Percentiles rank a stretch among this genome's conserved stretches.
phyloP scores from a whole-genome alignment of 2,113 vertebrate species.

The Xiphorhynchus elegans region DNA sequence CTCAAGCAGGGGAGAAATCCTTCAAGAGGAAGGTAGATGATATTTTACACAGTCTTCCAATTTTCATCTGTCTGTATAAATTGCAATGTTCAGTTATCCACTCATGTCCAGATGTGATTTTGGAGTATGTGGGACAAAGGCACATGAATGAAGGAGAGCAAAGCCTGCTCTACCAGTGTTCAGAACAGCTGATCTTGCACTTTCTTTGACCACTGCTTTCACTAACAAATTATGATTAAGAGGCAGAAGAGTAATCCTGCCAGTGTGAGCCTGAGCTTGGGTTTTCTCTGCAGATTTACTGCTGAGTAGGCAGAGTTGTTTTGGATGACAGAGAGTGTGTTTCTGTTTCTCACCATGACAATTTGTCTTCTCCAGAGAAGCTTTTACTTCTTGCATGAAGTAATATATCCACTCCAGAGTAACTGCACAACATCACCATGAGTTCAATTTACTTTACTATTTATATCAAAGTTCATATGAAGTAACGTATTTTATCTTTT shows the following conservation, averaged over 20 bases:
- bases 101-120: not conserved
- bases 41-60: not conserved
- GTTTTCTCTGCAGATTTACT: not conserved
- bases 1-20: not conserved
- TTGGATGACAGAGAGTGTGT: not conserved
- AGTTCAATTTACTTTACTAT: not conserved
- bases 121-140: not conserved
- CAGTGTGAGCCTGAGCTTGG: not conserved
- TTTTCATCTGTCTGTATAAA: not conserved
- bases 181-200: constrained; percentile 14
- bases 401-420: not conserved
- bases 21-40: not conserved
- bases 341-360: not conserved
- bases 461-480: not conserved
- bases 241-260: not conserved
- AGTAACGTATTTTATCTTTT: not conserved
- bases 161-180: not conserved
- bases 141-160: not conserved
- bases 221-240: constrained; percentile 54
- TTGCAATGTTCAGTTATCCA: not conserved
- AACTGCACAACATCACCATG: not conserved
- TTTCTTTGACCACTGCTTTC: constrained; percentile 46
- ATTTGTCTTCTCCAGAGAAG: not conserved
- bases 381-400: not conserved
- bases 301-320: constrained; percentile 14